Evolutionary conservation across 2,888 invertebrate species (phyloP), one percentile per base, ranked within the genome.

Genomic region (Achlya flavicornis): DNA sequence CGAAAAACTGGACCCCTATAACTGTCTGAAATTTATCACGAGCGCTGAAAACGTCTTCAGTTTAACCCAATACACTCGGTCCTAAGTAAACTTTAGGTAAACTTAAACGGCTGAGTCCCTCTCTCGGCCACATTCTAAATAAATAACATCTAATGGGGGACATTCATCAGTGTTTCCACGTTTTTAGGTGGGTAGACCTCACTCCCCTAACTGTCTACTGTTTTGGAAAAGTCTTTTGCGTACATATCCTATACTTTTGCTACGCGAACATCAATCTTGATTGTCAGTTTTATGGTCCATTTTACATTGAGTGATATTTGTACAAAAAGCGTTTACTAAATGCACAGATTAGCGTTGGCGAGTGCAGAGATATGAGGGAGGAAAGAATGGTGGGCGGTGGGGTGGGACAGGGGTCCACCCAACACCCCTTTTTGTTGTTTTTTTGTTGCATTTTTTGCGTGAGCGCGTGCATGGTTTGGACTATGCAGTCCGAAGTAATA

Each of bases 91-190:
- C 92, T 91, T 88, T 89, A 88, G 90, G 90, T 85, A 84, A 89
- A 92, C 90, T 92, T 92, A 90, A 93, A 88, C 89, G 85, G 80
- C 84, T 71, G 71, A 87, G 91, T 90, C 92, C 92, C 92, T 92
- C 87, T 88, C 87, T 89, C 88, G 90, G 91, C 92, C 93, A 88
- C 93, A 92, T 89, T 93, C 94, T 94, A 94, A 94, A 94, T 94
- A 94, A 94, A 94, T 94, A 94, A 93, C 94, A 89, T 92, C 94
- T 94, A 94, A 94, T 94, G 94, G 94, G 88, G 86, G 84, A 91
- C 94, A 94, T 94, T 94, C 94, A 94, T 94, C 94, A 93, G 92
- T 82, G 92, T 92, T 93, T 91, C 92, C 88, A 90, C 93, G 91
- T 93, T 93, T 93, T 93, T 93, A 92, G 93, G 91, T 46, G 46